phyloP scores from a whole-genome alignment of 2,888 invertebrate species.

The Melinopterus prodromus region DNA sequence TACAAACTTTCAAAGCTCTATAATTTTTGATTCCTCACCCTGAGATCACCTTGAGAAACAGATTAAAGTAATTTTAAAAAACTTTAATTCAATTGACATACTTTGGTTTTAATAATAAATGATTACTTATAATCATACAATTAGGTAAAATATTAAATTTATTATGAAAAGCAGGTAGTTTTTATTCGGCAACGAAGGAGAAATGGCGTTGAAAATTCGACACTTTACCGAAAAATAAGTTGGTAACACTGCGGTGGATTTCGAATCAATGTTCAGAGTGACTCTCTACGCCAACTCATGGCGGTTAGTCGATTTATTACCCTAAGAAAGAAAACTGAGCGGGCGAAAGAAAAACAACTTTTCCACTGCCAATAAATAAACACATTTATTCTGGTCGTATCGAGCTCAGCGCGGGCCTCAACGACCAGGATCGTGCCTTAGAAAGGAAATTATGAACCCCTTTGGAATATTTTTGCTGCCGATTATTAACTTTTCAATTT shows the following conservation, averaged over 20 bases:
- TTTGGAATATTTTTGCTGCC: neutral
- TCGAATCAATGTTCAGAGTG: neutral
- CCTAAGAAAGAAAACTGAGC: neutral
- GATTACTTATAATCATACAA: too few species aligned
- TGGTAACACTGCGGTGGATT: neutral
- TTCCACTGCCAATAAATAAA: neutral
- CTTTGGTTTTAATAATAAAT: too few species aligned
- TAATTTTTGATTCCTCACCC: too few species aligned
- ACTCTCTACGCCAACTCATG: neutral
- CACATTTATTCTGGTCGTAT: neutral
- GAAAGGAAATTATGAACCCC: neutral
- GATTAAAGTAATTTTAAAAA: too few species aligned
- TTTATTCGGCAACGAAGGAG: too few species aligned
- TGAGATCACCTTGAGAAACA: too few species aligned
- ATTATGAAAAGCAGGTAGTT: too few species aligned
- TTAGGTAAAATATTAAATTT: too few species aligned
- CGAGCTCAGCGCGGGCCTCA: neutral
- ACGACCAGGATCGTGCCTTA: neutral
- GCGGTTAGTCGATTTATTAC: neutral
- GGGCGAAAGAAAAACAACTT: neutral
- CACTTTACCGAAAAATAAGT: neutral
- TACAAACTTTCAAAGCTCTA: too few species aligned
- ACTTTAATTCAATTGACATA: too few species aligned
- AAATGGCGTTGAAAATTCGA: too few species aligned
- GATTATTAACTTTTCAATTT: conserved; percentile 4